phyloP scores from a whole-genome alignment of 2,888 invertebrate species.

The Sisyra nigra region DNA sequence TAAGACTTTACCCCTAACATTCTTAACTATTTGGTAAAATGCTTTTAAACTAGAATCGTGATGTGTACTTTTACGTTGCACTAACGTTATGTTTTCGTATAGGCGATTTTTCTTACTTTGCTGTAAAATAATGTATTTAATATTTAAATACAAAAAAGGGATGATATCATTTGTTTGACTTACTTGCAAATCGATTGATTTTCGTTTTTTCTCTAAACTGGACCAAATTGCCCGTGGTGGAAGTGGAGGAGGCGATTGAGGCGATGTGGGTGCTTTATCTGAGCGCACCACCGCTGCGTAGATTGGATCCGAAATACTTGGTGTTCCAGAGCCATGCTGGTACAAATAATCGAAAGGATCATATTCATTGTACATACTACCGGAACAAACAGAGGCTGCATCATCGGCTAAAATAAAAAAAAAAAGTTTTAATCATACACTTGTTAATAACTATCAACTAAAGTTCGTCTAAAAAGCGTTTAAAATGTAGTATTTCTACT shows the following conservation, averaged over 20 bases:
- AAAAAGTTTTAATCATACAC: not conserved
- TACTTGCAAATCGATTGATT: slow-evolving; percentile 25
- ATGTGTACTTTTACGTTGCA: slow-evolving; percentile 43
- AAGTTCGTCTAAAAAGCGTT: not conserved
- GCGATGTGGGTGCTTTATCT: slow-evolving; percentile 30
- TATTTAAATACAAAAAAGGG: slow-evolving; percentile 2
- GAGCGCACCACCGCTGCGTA: slow-evolving; percentile 49
- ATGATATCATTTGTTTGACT: slow-evolving; percentile 10
- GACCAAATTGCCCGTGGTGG: slow-evolving; percentile 39
- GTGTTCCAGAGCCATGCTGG: slow-evolving; percentile 40
- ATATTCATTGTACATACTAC: slow-evolving; percentile 56
- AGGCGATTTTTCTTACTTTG: slow-evolving; percentile 40
- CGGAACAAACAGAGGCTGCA: slow-evolving; percentile 38
- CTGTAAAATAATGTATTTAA: slow-evolving; percentile 19
- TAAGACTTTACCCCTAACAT: slow-evolving; percentile 51
- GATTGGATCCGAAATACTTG: slow-evolving; percentile 46
- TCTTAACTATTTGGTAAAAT: slow-evolving; percentile 69
- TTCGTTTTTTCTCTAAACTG: slow-evolving; percentile 31
- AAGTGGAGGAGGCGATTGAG: slow-evolving; percentile 31
- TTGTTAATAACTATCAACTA: not conserved
- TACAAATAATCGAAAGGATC: slow-evolving; percentile 68
- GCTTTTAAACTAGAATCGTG: slow-evolving; percentile 65
- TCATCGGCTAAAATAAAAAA: slow-evolving; percentile 28
- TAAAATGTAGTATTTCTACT: too few relatives aligned
- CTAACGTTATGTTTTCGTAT: slow-evolving; percentile 50